Percentiles rank a stretch among this genome's conserved stretches.
These are phyloP conservation scores for Osmerus eperlanus DNA, from an alignment of 2,113 vertebrate genomes.

Conservation along the genomic window DNA sequence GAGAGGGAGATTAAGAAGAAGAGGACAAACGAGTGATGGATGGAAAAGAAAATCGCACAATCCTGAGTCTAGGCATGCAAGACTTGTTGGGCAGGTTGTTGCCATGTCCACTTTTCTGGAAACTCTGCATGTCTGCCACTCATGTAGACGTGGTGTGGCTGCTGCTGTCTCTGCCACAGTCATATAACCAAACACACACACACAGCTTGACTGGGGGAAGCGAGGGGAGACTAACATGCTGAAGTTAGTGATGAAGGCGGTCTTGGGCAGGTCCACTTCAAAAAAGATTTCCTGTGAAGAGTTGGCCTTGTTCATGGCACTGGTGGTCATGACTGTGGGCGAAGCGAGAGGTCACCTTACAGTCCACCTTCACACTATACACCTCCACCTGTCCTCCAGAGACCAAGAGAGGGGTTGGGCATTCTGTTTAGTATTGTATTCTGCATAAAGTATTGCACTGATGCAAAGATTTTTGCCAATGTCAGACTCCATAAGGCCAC, in stretches of 20 bases:
- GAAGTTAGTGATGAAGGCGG: constrained; percentile 94
- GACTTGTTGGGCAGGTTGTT: too few relatives aligned
- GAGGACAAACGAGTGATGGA: neutral
- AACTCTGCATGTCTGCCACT: too few relatives aligned
- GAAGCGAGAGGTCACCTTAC: constrained; percentile 84
- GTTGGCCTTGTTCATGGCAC: constrained; percentile 79
- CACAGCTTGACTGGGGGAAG: neutral
- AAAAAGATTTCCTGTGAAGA: constrained; percentile 82
- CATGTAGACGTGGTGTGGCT: too few relatives aligned
- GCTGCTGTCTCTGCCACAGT: neutral
- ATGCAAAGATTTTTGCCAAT: too few relatives aligned
- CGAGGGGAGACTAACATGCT: constrained; percentile 79
- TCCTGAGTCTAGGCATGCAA: too few relatives aligned
- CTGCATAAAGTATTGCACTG: neutral
- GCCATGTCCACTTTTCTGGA: too few relatives aligned
- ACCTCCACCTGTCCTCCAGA: constrained; percentile 58
- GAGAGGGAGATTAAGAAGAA: too few relatives aligned
- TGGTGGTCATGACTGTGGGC: constrained; percentile 87
- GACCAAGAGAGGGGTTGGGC: neutral
- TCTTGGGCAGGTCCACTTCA: constrained; percentile 90
- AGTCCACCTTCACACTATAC: constrained; percentile 79
- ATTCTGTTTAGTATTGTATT: too few relatives aligned
- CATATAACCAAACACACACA: neutral
- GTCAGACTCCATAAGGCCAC: neutral
- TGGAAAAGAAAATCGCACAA: too few relatives aligned